These are phyloP conservation scores for Syncerus caffer DNA, from an alignment of 2,797 vertebrate species.

Conservation along the genomic window DNA sequence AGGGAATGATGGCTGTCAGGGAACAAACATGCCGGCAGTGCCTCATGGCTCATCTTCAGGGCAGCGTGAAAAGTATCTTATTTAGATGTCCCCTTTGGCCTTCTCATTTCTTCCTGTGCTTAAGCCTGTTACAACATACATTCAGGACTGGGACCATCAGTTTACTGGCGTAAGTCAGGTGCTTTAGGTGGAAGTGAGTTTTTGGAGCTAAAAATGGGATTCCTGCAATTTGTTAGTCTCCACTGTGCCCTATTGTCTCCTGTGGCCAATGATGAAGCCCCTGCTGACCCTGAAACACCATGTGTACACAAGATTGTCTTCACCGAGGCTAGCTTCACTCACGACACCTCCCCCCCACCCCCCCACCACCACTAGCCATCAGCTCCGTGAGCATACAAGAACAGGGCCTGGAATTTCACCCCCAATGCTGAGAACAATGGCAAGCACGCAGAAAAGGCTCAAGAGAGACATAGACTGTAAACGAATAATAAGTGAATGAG, in stretches of 20 bases:
- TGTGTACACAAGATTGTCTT: neutral
- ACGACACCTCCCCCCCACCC: accelerated
- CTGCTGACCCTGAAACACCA: neutral
- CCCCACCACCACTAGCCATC: neutral
- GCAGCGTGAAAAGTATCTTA: neutral
- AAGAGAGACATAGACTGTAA: neutral
- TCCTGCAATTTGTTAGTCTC: neutral
- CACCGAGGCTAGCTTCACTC: neutral
- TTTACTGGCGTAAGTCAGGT: neutral
- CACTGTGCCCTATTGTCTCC: neutral
- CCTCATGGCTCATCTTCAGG: neutral
- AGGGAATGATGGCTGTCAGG: neutral
- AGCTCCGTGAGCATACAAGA: neutral
- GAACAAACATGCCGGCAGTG: neutral
- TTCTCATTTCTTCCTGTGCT: neutral
- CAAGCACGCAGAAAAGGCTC: neutral
- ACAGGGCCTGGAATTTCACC: neutral
- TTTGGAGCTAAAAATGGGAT: neutral
- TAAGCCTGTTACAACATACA: too few species aligned
- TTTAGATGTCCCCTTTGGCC: neutral
- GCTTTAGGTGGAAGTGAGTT: neutral
- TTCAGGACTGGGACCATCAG: neutral
- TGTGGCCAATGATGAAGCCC: neutral
- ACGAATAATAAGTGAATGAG: neutral
- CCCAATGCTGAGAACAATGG: too few species aligned